Percentiles rank a stretch among this genome's conserved stretches.
Conservation (phyloP, 2,113 vertebrate species). For the Clupea harengus region DNA sequence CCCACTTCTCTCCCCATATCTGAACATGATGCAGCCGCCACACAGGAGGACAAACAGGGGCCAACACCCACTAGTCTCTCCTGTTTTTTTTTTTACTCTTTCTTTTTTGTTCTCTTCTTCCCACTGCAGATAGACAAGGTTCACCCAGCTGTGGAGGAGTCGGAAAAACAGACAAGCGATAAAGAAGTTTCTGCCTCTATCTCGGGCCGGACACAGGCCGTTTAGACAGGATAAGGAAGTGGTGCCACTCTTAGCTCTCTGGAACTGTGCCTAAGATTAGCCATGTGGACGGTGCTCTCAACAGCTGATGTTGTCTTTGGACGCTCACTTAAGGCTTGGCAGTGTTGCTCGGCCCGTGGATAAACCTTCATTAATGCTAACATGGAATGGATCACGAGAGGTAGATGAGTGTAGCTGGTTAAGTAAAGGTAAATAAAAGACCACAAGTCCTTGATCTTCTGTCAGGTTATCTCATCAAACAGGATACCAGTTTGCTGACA, state of each 20-base stretch:
- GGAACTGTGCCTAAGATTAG: background rate
- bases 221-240: background rate
- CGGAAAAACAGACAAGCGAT: background rate
- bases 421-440: background rate
- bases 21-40: background rate
- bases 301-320: background rate
- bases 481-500: background rate
- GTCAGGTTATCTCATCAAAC: background rate
- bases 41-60: background rate
- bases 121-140: background rate
- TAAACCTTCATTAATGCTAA: background rate
- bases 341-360: background rate
- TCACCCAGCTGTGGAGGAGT: background rate
- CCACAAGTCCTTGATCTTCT: background rate
- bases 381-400: background rate
- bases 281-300: background rate
- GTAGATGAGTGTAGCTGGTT: background rate
- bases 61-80: background rate
- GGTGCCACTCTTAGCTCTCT: background rate
- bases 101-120: background rate
- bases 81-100: background rate
- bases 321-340: background rate
- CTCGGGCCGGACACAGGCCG: background rate
- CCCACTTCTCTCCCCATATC: background rate
- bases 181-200: background rate